Conservation (phyloP, 2,888 invertebrate species). For the Shargacucullia verbasci region DNA sequence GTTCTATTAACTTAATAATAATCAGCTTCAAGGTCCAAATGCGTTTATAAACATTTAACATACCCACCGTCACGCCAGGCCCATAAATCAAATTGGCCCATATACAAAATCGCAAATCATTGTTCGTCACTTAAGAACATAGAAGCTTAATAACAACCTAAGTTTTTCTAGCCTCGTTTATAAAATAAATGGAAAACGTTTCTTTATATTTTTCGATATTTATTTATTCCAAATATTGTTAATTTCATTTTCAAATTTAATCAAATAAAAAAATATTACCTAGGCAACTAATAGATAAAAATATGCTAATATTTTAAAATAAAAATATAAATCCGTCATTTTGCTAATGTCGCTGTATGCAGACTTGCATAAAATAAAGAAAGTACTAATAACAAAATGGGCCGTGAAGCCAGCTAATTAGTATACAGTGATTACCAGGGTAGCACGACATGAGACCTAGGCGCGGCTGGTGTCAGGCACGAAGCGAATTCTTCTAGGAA, state of each 20-base stretch:
- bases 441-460: slow-evolving; percentile 65
- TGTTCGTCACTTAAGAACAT: slow-evolving; percentile 53
- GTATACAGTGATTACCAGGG: slow-evolving; percentile 67
- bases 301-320: no score
- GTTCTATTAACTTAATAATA: no score
- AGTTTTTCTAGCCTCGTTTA: slow-evolving; percentile 7
- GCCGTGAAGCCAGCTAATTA: slow-evolving; percentile 63
- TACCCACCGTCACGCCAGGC: slow-evolving; percentile 20
- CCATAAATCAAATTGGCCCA: slow-evolving; percentile 58
- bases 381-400: slow-evolving; percentile 33
- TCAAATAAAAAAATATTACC: no score
- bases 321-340: slow-evolving; percentile 2
- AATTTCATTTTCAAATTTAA: no score
- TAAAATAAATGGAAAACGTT: slow-evolving; percentile 12
- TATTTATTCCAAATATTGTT: not conserved
- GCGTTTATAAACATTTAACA: slow-evolving; percentile 40
- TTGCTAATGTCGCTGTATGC: slow-evolving; percentile 3
- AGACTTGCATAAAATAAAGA: slow-evolving; percentile 28
- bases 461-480: slow-evolving; percentile 78
- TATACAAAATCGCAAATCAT: slow-evolving; percentile 64
- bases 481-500: slow-evolving; percentile 66
- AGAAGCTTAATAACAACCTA: slow-evolving; percentile 25
- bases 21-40: slow-evolving; percentile 26
- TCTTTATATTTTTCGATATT: not conserved
- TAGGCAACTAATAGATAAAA: no score